Evolutionary conservation across 2,797 vertebrate species (phyloP), one percentile per base, ranked within the genome.

Genomic region (Cephalopachus bancanus): DNA sequence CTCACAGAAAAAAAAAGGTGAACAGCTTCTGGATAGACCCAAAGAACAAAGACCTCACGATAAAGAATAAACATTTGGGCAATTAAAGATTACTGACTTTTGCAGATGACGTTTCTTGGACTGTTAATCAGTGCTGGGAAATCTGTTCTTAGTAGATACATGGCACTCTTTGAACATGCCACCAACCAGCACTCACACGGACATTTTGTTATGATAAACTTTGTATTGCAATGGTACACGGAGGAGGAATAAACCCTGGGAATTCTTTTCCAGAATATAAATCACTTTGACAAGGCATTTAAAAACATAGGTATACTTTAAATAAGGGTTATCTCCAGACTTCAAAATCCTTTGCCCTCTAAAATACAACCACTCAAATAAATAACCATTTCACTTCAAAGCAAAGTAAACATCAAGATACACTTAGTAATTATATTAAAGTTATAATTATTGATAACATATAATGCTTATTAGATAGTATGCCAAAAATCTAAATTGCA

Each of bases 281-380:
- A 7, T 96, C 85, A 96, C 11, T 86, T 95, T 94, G 62, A 92
- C 91, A 97, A 96, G 81, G 30, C 11, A 93, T 79, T 96, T 96
- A 91, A 60, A 94, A 60, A 81, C 20, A 72, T 11, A 80, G 15
- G 62, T 78, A 80, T 59, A 84, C 0, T 75, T 91, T 94, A 90
- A 81, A 78, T 72, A 96, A 59, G 15, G 30, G 51, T 44, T 30
- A 55, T 67, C 10, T 90, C 20, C 49, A 88, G 33, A 5, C 4
- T 85, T 83, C 15, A 88, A 59, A 86, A 69, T 78, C 5, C 5
- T 69, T 1, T 33, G 20, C 19, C 8, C 0, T 85, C n/a, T 59
- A 80, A 91, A 93, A 79, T 57, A 74, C 19, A 92, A 33, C 26
- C 19, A 33, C 4, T 84, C 10, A 76, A 84, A 78, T 1, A 49